Evolutionary conservation across 2,797 vertebrate genomes (phyloP), one percentile per base, ranked within the genome.

Genomic region (Phylloscopus collybita): DNA sequence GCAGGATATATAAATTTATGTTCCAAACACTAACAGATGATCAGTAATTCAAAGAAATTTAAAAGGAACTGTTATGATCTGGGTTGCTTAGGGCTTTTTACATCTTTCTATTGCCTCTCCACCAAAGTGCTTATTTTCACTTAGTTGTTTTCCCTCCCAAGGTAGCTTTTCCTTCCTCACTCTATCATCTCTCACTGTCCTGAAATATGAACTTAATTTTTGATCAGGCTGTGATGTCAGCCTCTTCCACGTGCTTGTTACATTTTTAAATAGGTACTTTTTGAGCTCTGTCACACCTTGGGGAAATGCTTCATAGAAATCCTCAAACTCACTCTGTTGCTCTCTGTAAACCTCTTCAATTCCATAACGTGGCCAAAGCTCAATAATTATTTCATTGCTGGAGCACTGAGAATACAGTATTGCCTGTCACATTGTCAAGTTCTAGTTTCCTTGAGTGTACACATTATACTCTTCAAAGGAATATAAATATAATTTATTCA

Each of bases 1-100:
- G 66, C 10, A 76, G 67, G 95, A 96, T 92, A 94, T 83, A 86
- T 81, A 97, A 96, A 87, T 61, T 67, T 5, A 38, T 89, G 17
- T 66, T 86, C 71, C 26, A 95, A 91, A 76, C 44, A 71, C 15
- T 49, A 80, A 50, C 15, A 70, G 22, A 60, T 22, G 4, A 54
- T 81, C 51, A 62, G 30, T 73, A 71, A 42, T 59, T 49, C 7
- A 61, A 78, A 36, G 1, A 67, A 82, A 80, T 27, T 75, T 25
- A 42, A 75, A 90, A 62, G 5, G 7, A 78, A 20, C 11, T 20
- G 11, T 16, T 13, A 9, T 30, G 4, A 36, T 65, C 3, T 40
- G 22, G 1, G 6, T 49, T 42, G 15, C 10, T 53, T 17, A 34
- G 10, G 2, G 3, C 1, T 36, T 61, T 54, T 62, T 78, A 30